Conservation (phyloP, 2,113 vertebrate genomes). For the Beaufortia kweichowensis region DNA sequence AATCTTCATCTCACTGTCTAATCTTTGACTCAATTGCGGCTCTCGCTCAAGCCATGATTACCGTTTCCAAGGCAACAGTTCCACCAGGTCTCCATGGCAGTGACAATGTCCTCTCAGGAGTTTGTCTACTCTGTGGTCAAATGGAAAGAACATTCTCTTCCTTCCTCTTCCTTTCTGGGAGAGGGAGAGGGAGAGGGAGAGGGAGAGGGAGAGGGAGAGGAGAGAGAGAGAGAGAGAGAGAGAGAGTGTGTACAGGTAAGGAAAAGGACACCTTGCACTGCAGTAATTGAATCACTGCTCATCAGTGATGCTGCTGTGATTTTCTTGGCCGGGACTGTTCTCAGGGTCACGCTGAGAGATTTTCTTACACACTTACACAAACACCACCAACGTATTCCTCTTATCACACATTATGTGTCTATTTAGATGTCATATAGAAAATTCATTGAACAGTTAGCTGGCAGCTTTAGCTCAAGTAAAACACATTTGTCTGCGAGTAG, state of each 20-base stretch:
- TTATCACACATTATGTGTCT: background rate
- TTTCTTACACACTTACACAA: background rate
- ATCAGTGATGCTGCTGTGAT: slow-evolving; percentile 38
- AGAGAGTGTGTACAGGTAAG: background rate
- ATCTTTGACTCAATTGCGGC: slow-evolving; percentile 30
- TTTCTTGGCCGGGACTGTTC: slow-evolving; percentile 28
- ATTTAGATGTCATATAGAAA: background rate
- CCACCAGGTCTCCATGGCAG: slow-evolving; percentile 30
- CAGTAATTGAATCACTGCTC: slow-evolving; percentile 45
- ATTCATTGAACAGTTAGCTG: too few relatives aligned
- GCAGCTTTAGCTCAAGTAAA: background rate
- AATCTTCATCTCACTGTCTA: background rate
- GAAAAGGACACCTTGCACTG: slow-evolving; percentile 39
- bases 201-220: background rate
- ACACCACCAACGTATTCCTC: background rate
- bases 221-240: background rate
- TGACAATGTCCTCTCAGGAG: slow-evolving; percentile 25
- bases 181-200: background rate
- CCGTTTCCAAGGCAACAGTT: slow-evolving; percentile 42
- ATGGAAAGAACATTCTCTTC: slow-evolving; percentile 30
- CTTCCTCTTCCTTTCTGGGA: too few relatives aligned
- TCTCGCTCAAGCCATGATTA: slow-evolving; percentile 32
- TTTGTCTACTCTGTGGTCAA: slow-evolving; percentile 15
- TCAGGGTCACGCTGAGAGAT: background rate
- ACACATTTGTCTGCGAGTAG: background rate